Base-by-base conservation (phyloP, 2,113 vertebrate genomes). In the Puntigrus tetrazona region DNA sequence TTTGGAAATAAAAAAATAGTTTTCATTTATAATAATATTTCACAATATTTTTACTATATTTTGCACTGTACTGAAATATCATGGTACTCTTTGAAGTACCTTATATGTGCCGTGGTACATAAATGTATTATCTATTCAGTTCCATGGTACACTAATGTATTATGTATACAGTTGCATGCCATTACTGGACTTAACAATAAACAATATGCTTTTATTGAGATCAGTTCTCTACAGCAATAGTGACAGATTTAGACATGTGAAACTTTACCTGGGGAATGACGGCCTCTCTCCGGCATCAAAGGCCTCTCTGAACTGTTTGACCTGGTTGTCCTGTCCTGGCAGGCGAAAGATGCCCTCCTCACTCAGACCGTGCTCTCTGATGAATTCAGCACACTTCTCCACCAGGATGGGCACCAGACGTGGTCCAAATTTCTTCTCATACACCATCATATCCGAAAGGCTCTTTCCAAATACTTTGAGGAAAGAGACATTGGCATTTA, bases 271-370 rank as follows among this genome's bases (percentile, higher is more conserved):
- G 89, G 94, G 92, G 86, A 99, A 99, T 0, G 97, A 97, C 0
- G 97, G 98, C 10, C 97, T 94, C 86, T 99, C 97, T 85, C 97
- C 98, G 0, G 97, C 97, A 0, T 99, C 97, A 0, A 99, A 99
- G 0, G 97, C 95, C 0, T 97, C 97, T 85, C 97, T 91, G 91
- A 99, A 96, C 90, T 97, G 94, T 81, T 96, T 96, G 70, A 99
- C 97, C 27, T 96, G 92, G 79, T 96, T 99, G 91, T 99, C 98
- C 87, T 99, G 98, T 14, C 97, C 98, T 0, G 98, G 98, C 2
- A 99, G 96, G 3, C 98, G 96, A 90, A 99, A 99, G 89, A 99
- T 96, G 1, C 98, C 98, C 88, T 99, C 98, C 90, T 99, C 98
- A 0, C 83, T 89, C 88, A 97, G 65, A 0, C 97, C 98, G 0